phyloP scores from a whole-genome alignment of 2,113 vertebrate species.

The Rhipidura dahli region DNA sequence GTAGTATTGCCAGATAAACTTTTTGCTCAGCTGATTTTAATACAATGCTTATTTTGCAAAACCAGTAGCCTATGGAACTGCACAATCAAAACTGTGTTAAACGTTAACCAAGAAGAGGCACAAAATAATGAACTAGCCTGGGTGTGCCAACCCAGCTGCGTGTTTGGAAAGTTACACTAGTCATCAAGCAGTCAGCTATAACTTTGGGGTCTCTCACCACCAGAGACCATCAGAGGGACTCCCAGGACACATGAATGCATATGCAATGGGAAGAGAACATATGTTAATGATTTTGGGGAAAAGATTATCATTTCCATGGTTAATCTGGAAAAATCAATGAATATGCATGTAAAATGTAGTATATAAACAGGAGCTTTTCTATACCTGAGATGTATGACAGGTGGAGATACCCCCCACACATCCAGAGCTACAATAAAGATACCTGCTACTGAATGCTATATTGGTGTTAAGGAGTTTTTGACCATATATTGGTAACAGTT shows the following conservation, averaged over 20 bases:
- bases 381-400: background rate
- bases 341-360: background rate
- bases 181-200: background rate
- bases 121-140: background rate
- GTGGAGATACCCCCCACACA: background rate
- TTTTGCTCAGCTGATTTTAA: background rate
- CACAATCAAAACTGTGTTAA: background rate
- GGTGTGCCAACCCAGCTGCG: background rate
- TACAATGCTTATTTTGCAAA: background rate
- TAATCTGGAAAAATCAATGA: background rate
- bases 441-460: background rate
- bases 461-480: background rate
- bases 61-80: background rate
- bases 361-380: background rate
- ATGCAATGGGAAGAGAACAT: background rate
- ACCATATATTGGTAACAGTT: background rate
- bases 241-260: rapidly evolving
- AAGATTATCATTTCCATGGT: background rate
- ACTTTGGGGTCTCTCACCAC: background rate
- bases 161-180: background rate
- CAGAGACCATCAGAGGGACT: background rate
- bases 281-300: background rate
- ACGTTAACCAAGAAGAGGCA: background rate
- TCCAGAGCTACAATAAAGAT: background rate
- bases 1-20: background rate